Evolutionary conservation across 2,797 vertebrate species (phyloP).

Genomic region (Phyllotis vaccarum): DNA sequence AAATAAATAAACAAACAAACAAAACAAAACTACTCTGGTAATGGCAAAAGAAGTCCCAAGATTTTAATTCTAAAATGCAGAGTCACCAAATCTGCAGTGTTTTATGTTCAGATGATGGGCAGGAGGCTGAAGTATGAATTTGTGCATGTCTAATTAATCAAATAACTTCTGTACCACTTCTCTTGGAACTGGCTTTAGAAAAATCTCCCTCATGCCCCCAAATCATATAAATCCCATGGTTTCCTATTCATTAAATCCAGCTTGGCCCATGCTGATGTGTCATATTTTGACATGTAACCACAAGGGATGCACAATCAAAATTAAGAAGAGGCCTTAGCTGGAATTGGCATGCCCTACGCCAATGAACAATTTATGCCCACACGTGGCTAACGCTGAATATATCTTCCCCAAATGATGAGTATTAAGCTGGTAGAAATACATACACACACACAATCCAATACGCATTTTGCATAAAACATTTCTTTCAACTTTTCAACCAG

Average conservation of each 20-base stretch:
- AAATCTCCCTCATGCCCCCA: constrained; percentile 64
- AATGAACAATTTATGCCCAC: constrained; percentile 63
- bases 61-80: constrained; percentile 60
- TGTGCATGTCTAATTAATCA: constrained; percentile 78
- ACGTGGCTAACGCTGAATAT: constrained; percentile 64
- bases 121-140: constrained; percentile 49
- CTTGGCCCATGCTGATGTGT: constrained; percentile 66
- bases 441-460: constrained; percentile 52
- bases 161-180: constrained; percentile 65
- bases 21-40: constrained; percentile 31
- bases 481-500: constrained; percentile 55
- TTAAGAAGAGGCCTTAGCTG: constrained; percentile 77
- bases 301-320: constrained; percentile 78
- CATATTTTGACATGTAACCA: constrained; percentile 78
- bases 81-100: constrained; percentile 51
- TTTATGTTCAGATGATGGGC: constrained; percentile 70
- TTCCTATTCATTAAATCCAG: constrained; percentile 77
- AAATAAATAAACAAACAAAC: no score
- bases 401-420: constrained; percentile 71
- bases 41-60: neutral
- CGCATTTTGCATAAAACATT: constrained; percentile 56
- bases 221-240: constrained; percentile 63
- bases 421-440: constrained; percentile 63
- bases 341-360: constrained; percentile 66
- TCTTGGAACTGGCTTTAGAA: constrained; percentile 63